Conservation (phyloP, 2,113 vertebrate species). For the Beaufortia kweichowensis region DNA sequence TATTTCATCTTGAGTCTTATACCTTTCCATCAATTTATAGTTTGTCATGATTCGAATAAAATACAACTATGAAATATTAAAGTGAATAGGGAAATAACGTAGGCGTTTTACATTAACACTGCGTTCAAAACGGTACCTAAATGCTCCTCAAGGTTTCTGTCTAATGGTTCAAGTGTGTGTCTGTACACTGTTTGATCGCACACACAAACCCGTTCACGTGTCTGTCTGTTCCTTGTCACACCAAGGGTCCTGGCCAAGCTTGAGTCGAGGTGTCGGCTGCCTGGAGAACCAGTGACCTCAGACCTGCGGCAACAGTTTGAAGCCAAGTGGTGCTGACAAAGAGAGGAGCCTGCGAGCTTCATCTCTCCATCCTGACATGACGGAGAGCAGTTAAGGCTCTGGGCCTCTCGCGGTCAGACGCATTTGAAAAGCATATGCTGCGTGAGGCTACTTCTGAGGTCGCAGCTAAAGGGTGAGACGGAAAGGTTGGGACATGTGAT, state of each 20-base stretch:
- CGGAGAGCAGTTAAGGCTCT: constrained; percentile 46
- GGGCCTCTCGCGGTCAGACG: constrained; percentile 51
- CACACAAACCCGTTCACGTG: constrained; percentile 7
- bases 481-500: constrained; percentile 51
- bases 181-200: neutral
- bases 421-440: constrained; percentile 74
- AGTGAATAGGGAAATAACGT: no score
- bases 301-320: constrained; percentile 57
- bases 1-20: no score
- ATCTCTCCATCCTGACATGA: constrained; percentile 46
- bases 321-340: constrained; percentile 68
- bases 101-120: neutral
- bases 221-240: constrained; percentile 44
- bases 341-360: constrained; percentile 66
- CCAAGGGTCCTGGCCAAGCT: constrained; percentile 32
- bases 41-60: no score
- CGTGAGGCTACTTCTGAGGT: constrained; percentile 54
- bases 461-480: constrained; percentile 35
- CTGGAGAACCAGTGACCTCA: constrained; percentile 2
- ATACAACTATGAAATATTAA: no score
- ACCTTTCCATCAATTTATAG: no score
- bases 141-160: neutral
- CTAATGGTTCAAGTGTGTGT: neutral
- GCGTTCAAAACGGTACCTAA: neutral
- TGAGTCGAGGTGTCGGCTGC: constrained; percentile 38